phyloP scores from a whole-genome alignment of 2,113 vertebrate genomes.

The Loxodonta africana region DNA sequence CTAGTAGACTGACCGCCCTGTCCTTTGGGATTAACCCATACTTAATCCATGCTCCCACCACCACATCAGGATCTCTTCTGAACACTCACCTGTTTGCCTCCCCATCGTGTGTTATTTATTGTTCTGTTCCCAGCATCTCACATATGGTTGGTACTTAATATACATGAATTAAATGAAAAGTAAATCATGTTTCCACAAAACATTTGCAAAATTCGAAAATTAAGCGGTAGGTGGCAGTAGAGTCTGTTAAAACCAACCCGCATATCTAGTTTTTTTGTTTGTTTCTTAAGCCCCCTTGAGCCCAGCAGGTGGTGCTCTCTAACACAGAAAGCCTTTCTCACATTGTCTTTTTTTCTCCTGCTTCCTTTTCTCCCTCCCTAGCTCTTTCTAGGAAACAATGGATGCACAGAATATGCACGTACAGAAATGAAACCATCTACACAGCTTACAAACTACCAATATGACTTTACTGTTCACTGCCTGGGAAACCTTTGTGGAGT shows the following conservation, averaged over 20 bases:
- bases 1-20: neutral
- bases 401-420: neutral
- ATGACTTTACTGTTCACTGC: neutral
- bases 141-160: neutral
- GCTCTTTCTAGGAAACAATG: neutral
- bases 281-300: neutral
- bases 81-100: neutral
- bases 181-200: neutral
- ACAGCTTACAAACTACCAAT: neutral
- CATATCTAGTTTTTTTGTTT: rapidly evolving
- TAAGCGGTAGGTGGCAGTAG: conserved; percentile 50
- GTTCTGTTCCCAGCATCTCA: neutral
- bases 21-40: neutral
- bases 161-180: neutral
- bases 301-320: neutral
- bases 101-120: neutral
- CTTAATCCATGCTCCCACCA: neutral
- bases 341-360: rapidly evolving
- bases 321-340: neutral
- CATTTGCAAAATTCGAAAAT: conserved; percentile 12
- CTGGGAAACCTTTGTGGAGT: no score
- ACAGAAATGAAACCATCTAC: neutral
- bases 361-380: neutral
- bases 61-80: neutral
- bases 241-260: neutral